Percentiles rank a stretch among this genome's conserved stretches.
Conservation (phyloP, 2,888 invertebrate species). For the Apoda limacodes region DNA sequence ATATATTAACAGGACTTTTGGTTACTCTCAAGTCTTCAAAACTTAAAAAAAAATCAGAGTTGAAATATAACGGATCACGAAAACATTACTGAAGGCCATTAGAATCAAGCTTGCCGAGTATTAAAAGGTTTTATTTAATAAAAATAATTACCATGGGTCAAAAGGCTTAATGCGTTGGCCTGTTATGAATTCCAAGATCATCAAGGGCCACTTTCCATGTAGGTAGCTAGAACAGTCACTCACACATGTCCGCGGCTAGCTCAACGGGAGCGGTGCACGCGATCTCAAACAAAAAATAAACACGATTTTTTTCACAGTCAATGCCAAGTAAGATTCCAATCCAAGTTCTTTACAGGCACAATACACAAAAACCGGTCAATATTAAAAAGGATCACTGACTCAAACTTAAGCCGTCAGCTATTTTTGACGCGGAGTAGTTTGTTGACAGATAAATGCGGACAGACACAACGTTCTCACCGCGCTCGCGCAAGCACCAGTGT, state of each 20-base stretch:
- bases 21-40: no score
- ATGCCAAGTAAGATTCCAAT: slow-evolving; percentile 36
- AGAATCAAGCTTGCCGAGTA: slow-evolving; percentile 43
- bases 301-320: no score
- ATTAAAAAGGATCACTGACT: slow-evolving; percentile 44
- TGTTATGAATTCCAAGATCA: slow-evolving; percentile 43
- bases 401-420: slow-evolving; percentile 43
- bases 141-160: slow-evolving; percentile 53
- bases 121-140: slow-evolving; percentile 34
- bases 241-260: slow-evolving; percentile 56
- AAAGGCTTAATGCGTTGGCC: slow-evolving; percentile 41
- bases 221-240: slow-evolving; percentile 59
- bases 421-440: slow-evolving; percentile 55
- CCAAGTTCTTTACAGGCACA: slow-evolving; percentile 41
- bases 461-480: slow-evolving; percentile 62
- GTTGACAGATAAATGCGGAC: slow-evolving; percentile 60
- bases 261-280: slow-evolving; percentile 57
- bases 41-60: slow-evolving; percentile 31
- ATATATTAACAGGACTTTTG: no score
- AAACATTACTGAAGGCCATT: slow-evolving; percentile 49
- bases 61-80: slow-evolving; percentile 41
- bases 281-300: slow-evolving; percentile 63
- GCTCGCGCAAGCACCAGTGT: slow-evolving; percentile 66
- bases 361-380: slow-evolving; percentile 51
- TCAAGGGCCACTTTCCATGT: slow-evolving; percentile 58